phyloP scores from a whole-genome alignment of 2,797 vertebrate genomes.

The Eulemur rubriventer region DNA sequence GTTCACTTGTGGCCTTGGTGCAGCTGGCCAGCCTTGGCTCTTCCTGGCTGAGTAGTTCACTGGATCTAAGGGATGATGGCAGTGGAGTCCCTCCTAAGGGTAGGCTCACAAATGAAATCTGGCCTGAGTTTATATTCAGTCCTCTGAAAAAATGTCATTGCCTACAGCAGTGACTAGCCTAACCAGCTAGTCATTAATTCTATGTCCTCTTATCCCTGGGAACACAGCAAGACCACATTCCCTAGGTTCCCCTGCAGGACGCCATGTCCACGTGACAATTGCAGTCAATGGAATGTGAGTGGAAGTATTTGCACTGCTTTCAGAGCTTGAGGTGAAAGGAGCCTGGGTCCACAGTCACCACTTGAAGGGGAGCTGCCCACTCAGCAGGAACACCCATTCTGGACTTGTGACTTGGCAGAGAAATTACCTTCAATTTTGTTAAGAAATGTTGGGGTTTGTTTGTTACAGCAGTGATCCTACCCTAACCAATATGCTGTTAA shows the following conservation, averaged over 20 bases:
- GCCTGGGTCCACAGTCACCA: not conserved
- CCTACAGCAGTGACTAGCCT: not conserved
- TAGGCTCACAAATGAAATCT: not conserved
- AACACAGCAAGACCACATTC: not conserved
- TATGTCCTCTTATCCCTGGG: not conserved
- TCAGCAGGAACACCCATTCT: not conserved
- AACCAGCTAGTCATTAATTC: not conserved
- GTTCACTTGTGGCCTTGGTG: not conserved
- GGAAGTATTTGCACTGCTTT: not conserved
- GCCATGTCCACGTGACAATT: not conserved
- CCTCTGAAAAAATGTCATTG: not conserved
- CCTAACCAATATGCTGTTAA: not conserved
- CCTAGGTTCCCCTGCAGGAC: not conserved
- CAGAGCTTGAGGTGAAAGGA: not conserved
- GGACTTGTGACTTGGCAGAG: not conserved
- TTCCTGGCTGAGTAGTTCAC: not conserved
- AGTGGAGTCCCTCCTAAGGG: not conserved
- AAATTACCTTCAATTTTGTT: not conserved
- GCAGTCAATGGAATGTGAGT: not conserved
- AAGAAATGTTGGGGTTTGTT: not conserved
- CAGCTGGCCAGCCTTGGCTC: not conserved
- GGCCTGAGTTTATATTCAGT: not conserved
- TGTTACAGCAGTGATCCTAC: not conserved
- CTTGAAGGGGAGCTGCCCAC: not conserved
- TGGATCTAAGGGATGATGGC: too few species aligned